A percentile compares a stretch with the other conserved stretches of the same genome.
Conservation (phyloP, 2,797 vertebrate species). For the Acanthornis magna region DNA sequence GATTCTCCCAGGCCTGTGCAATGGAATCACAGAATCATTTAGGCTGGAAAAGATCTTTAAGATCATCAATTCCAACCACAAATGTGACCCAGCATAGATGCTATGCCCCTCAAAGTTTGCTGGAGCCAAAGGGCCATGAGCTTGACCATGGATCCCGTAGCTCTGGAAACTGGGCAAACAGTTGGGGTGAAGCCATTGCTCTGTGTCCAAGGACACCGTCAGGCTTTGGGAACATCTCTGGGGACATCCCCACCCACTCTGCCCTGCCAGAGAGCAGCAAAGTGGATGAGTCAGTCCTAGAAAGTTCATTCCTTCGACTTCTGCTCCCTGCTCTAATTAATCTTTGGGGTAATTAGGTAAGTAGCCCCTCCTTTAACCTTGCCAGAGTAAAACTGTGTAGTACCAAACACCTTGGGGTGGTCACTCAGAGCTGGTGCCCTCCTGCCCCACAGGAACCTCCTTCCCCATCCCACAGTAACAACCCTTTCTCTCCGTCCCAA, state of each 20-base stretch:
- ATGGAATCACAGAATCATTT: accelerated
- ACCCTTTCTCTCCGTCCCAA: background rate
- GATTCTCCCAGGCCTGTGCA: background rate
- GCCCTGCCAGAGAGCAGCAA: background rate
- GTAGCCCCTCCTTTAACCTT: background rate
- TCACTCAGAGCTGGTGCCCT: background rate
- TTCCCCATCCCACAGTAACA: background rate
- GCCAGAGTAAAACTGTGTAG: background rate
- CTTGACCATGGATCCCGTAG: accelerated
- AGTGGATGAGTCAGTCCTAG: constrained; percentile 45
- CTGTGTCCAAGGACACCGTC: background rate
- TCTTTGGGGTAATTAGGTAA: background rate
- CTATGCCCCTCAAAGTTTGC: background rate
- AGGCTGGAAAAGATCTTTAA: background rate
- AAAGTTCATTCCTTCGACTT: constrained; percentile 16
- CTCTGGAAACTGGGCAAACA: background rate
- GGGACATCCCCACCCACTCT: constrained; percentile 46
- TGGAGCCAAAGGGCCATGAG: background rate
- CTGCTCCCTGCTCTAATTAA: constrained; percentile 25
- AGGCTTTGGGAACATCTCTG: constrained; percentile 1
- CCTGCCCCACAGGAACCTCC: background rate
- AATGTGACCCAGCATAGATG: accelerated
- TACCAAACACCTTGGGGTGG: background rate
- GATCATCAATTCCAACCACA: background rate
- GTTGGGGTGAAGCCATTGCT: background rate